Evolutionary conservation across 2,797 vertebrate species (phyloP).

Genomic region (Petrocephalus sullivani): DNA sequence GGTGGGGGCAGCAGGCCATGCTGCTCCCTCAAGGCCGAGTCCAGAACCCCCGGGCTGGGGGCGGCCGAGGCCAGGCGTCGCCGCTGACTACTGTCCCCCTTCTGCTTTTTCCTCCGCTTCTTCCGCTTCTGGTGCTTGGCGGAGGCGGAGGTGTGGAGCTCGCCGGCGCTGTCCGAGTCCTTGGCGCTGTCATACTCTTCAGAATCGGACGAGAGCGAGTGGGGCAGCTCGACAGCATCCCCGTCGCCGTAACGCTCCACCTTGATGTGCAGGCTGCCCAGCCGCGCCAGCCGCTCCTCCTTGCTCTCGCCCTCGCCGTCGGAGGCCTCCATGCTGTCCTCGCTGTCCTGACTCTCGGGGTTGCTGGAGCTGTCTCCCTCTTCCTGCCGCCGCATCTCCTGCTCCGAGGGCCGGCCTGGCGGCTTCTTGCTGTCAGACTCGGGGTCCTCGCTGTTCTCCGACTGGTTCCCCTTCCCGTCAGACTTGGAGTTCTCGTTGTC

Average conservation of each 20-base stretch:
- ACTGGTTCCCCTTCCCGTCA: slow-evolving; percentile 83
- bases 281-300: slow-evolving; percentile 66
- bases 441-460: slow-evolving; percentile 84
- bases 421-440: slow-evolving; percentile 80
- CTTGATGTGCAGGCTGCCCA: slow-evolving; percentile 93
- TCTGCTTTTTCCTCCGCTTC: slow-evolving; percentile 93
- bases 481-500: slow-evolving; percentile 92
- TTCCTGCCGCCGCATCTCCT: slow-evolving; percentile 86
- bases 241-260: slow-evolving; percentile 91
- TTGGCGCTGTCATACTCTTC: slow-evolving; percentile 61
- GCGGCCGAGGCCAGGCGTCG: slow-evolving; percentile 75
- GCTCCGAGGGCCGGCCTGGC: slow-evolving; percentile 77
- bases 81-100: slow-evolving; percentile 62
- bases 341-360: slow-evolving; percentile 92
- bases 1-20: slow-evolving; percentile 75
- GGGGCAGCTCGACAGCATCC: slow-evolving; percentile 77
- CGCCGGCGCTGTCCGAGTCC: slow-evolving; percentile 71
- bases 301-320: slow-evolving; percentile 81
- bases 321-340: slow-evolving; percentile 90
- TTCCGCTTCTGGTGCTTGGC: slow-evolving; percentile 81
- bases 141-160: slow-evolving; percentile 60
- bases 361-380: slow-evolving; percentile 94
- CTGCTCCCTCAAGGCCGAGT: slow-evolving; percentile 73
- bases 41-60: slow-evolving; percentile 73
- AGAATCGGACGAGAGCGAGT: slow-evolving; percentile 72